phyloP scores from a whole-genome alignment of 2,797 vertebrate genomes.

The Crocodylus rhombifer region DNA sequence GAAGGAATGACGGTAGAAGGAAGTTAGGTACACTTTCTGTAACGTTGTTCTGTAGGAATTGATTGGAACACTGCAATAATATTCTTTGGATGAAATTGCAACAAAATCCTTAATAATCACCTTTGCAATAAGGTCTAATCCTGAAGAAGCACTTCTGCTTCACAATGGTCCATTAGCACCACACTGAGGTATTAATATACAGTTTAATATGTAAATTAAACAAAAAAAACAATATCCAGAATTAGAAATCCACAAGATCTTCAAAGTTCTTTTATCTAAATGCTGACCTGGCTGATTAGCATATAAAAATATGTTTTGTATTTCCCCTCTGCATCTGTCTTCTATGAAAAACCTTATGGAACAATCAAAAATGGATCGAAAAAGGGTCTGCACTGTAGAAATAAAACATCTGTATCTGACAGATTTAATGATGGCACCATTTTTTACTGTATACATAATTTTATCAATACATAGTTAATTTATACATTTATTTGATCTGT shows the following conservation, averaged over 20 bases:
- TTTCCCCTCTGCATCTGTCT: conserved; percentile 19
- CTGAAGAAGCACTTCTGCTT: background rate
- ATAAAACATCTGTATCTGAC: background rate
- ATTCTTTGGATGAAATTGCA: background rate
- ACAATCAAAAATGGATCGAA: conserved; percentile 1
- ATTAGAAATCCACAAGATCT: background rate
- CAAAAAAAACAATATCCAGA: background rate
- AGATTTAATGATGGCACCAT: background rate
- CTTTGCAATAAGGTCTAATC: background rate
- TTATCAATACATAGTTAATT: background rate
- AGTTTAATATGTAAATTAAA: background rate
- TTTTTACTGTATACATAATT: background rate
- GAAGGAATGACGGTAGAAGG: too few species aligned
- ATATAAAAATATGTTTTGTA: background rate
- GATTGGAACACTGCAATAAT: background rate
- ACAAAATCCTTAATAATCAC: background rate
- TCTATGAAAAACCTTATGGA: background rate
- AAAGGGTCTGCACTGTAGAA: background rate
- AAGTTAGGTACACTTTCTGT: background rate
- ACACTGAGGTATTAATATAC: background rate
- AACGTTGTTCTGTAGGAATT: background rate
- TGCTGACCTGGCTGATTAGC: background rate
- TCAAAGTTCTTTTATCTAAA: background rate
- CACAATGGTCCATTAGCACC: background rate
- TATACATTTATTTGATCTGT: background rate